phyloP scores from a whole-genome alignment of 2,797 vertebrate species.

The Galaxias olidus region DNA sequence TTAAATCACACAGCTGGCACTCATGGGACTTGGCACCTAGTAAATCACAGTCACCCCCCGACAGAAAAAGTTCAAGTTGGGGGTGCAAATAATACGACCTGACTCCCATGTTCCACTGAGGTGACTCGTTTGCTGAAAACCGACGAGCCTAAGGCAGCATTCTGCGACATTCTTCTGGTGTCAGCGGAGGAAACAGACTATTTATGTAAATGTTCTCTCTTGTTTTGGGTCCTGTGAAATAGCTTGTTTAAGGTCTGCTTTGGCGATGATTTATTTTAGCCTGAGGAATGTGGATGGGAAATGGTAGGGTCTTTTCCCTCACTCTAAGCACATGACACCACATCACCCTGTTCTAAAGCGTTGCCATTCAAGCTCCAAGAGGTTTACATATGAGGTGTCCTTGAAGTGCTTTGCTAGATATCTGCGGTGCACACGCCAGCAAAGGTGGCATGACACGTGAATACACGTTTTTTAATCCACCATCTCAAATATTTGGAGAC shows the following conservation, averaged over 20 bases:
- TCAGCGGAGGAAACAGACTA: constrained; percentile 15
- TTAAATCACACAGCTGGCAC: constrained; percentile 43
- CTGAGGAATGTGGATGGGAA: constrained; percentile 38
- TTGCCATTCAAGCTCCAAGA: constrained; percentile 12
- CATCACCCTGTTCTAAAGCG: constrained; percentile 19
- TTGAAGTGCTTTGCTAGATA: constrained; percentile 36
- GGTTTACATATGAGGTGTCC: constrained; percentile 32
- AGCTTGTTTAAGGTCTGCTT: constrained; percentile 23
- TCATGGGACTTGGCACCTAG: constrained; percentile 29
- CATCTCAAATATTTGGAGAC: constrained; percentile 16
- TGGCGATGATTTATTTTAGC: constrained; percentile 31
- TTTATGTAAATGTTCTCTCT: constrained; percentile 32
- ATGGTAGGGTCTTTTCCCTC: constrained; percentile 25
- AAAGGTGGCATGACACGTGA: constrained; percentile 29
- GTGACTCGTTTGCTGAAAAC: constrained; percentile 35
- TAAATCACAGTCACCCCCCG: constrained; percentile 40
- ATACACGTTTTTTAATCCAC: constrained; percentile 21
- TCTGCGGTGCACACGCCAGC: constrained; percentile 13
- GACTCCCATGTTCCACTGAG: constrained; percentile 37
- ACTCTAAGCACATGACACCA: constrained; percentile 32
- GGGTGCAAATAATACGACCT: constrained; percentile 41
- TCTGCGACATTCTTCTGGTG: constrained; percentile 15
- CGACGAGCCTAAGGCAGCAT: constrained; percentile 18
- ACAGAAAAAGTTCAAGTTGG: constrained; percentile 31
- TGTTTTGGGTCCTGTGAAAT: constrained; percentile 27